Percentiles rank a stretch among this genome's conserved stretches.
phyloP scores from a whole-genome alignment of 35 echinoderm and acorn worm genomes.

The Strongylocentrotus purpuratus region DNA sequence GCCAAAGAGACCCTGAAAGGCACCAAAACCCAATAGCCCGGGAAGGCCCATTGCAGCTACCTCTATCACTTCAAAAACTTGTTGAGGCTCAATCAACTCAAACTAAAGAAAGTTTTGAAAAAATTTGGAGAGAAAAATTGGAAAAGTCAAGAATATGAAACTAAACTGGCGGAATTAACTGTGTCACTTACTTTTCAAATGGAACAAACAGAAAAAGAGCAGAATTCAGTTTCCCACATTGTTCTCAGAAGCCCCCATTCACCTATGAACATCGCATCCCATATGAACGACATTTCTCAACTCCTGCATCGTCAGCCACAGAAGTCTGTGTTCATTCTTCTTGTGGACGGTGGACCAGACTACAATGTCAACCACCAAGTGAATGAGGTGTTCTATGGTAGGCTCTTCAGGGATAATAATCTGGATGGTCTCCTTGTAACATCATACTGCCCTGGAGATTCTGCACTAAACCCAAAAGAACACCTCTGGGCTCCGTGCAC shows the following conservation, averaged over 20 bases:
- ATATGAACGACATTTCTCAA: conserved; percentile 58
- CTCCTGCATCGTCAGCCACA: background rate
- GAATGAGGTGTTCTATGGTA: conserved; percentile 47
- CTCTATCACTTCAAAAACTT: no score
- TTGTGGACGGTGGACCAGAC: conserved; percentile 61
- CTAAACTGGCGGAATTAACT: no score
- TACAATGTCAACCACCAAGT: conserved; percentile 64
- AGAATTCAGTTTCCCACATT: background rate
- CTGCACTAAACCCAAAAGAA: conserved; percentile 45
- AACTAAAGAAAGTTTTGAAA: no score
- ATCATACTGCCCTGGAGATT: conserved; percentile 57
- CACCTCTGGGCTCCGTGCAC: conserved; percentile 55
- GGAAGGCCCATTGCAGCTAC: no score
- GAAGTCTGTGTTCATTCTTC: conserved; percentile 16
- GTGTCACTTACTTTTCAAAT: no score
- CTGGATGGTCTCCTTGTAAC: conserved; percentile 53
- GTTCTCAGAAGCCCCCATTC: conserved; percentile 46
- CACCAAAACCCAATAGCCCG: no score
- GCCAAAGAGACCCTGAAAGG: no score
- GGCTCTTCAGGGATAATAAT: conserved; percentile 43
- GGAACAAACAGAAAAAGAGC: no score
- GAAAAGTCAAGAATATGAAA: no score
- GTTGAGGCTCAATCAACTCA: no score
- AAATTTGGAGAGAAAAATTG: no score
- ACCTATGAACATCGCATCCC: conserved; percentile 46